A percentile compares a stretch with the other conserved stretches of the same genome.
Conservation (phyloP, 2,888 invertebrate species). For the Marronus borbonicus region DNA sequence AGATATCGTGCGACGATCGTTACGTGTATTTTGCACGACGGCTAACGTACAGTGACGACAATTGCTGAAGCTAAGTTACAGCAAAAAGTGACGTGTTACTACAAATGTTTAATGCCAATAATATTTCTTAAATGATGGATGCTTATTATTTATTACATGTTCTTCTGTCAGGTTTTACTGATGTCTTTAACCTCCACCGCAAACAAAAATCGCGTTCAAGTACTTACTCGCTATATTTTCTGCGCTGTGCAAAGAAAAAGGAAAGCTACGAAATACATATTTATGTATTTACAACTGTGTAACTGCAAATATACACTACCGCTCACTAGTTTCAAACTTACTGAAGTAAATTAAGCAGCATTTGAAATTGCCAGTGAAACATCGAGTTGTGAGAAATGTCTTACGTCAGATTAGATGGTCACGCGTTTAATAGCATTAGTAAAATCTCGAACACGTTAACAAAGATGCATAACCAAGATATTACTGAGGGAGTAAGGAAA, state of each 20-base stretch:
- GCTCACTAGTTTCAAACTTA: too few relatives aligned
- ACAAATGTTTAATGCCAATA: constrained; percentile 58
- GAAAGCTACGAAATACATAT: constrained; percentile 10
- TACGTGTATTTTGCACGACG: constrained; percentile 38
- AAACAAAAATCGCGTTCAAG: constrained; percentile 44
- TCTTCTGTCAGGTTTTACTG: constrained; percentile 61
- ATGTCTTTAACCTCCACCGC: constrained; percentile 61
- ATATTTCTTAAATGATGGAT: constrained; percentile 61
- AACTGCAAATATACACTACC: background rate
- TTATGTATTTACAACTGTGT: background rate
- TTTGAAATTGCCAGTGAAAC: too few relatives aligned
- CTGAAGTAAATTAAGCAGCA: too few relatives aligned
- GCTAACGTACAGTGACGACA: constrained; percentile 32
- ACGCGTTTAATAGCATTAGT: too few relatives aligned
- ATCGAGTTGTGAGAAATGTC: too few relatives aligned
- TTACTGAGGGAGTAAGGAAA: too few relatives aligned
- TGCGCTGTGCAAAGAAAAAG: constrained; percentile 8
- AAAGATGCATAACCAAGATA: too few relatives aligned
- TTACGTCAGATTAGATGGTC: too few relatives aligned
- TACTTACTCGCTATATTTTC: constrained; percentile 46
- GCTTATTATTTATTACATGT: constrained; percentile 62
- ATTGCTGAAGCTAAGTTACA: constrained; percentile 28
- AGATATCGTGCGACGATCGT: too few relatives aligned
- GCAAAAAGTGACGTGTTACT: constrained; percentile 26
- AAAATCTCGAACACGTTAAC: too few relatives aligned